These are phyloP conservation scores for Biston stratarius DNA, from an alignment of 2,888 invertebrate species.

Conservation along the genomic window DNA sequence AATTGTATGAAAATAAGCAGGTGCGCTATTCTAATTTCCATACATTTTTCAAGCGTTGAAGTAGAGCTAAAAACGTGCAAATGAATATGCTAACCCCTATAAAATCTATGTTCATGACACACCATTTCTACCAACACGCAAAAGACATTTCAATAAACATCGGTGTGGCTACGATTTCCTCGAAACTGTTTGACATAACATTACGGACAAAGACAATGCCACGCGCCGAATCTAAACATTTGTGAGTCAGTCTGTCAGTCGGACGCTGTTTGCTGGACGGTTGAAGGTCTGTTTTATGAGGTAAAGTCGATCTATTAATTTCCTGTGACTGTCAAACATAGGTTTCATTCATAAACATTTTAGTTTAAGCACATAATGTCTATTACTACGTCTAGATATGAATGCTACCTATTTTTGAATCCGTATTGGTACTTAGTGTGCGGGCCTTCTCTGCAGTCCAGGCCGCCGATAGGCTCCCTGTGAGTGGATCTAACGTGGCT, in stretches of 20 bases:
- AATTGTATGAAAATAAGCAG: too few species aligned
- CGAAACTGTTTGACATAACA: conserved; percentile 79
- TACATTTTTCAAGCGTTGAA: too few species aligned
- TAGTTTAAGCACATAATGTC: neutral
- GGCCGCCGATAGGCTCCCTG: too few species aligned
- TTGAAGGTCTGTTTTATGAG: conserved; percentile 13
- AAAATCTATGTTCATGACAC: conserved; percentile 15
- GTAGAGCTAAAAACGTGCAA: too few species aligned
- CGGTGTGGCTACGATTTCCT: conserved; percentile 60
- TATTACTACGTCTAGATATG: neutral
- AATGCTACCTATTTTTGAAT: too few species aligned
- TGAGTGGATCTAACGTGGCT: too few species aligned
- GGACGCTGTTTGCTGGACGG: conserved; percentile 30
- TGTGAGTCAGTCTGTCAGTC: conserved; percentile 60
- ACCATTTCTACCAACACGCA: conserved; percentile 44
- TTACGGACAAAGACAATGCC: conserved; percentile 76
- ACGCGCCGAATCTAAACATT: conserved; percentile 80
- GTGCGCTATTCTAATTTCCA: too few species aligned
- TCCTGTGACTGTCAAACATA: conserved; percentile 2
- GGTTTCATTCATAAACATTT: conserved; percentile 19
- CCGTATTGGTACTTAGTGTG: too few species aligned
- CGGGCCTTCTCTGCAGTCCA: too few species aligned
- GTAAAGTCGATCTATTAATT: conserved; percentile 10
- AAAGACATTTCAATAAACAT: conserved; percentile 65
- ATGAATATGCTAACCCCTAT: too few species aligned